Evolutionary conservation across 2,797 vertebrate genomes (phyloP), one percentile per base, ranked within the genome.

Genomic region (Morelia viridis): DNA sequence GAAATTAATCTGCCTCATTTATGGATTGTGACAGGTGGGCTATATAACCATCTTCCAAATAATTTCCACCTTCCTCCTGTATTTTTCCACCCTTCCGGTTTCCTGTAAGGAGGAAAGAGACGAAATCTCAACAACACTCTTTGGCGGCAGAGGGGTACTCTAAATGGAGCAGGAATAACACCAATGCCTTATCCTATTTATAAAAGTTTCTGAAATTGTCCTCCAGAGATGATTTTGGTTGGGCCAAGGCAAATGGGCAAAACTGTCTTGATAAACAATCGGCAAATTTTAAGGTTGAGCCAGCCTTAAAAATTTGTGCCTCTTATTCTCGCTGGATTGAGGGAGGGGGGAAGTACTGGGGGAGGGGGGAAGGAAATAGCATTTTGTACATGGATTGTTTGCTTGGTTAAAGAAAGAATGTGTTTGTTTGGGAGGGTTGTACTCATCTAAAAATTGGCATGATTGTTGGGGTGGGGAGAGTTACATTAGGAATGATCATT

Each of bases 341-440:
- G 31, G 6, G 15, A 26, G 60, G 19, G 15, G 2, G 24, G 84
- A 5, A 3, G 8, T 35, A 35, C 35, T 35, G 41, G 41, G 31
- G 6, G 15, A 26, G 80, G 19, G 15, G 2, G 24, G 84, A 5
- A 3, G 8, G 31, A 28, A 46, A 58, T 13, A 80, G 13, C 2
- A 26, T 31, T 41, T 64, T 58, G 50, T 58, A 8, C 6, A 3
- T n/a, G 50, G 9, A 85, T 85, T 68, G 87, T 64, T 92, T 85
- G 76, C 60, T 65, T 56, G 65, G 22, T 19, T 58, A 46, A 92
- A 68, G 87, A 56, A 57, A 35, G 53, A 22, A 86, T 17, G 35
- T 64, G 90, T 28, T 26, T 64, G 91, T 28, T 65, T 92, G 84
- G 60, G 46, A 80, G 71, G 88, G 64, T 68, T 89, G 71, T 22